Base-by-base conservation (phyloP, 2,797 vertebrate species). In the Channa striata region DNA sequence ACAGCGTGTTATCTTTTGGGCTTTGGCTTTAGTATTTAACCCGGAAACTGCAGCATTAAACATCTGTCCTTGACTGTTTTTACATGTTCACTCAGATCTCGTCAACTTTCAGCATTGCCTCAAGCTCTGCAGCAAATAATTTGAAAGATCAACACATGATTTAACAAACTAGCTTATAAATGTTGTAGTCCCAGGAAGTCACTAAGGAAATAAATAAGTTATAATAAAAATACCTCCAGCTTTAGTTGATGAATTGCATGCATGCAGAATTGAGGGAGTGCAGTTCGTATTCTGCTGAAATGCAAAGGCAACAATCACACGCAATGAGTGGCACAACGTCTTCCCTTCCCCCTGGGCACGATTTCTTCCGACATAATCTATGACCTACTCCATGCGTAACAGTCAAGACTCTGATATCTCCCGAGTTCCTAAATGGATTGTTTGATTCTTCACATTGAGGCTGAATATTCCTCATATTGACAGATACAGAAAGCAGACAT, bases 371-470 rank as follows among this genome's bases (percentile, higher is more conserved):
- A 75, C 56, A 59, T 56, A 68, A 64, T 81, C 48, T 78, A 46
- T 74, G 65, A 84, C 59, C 75, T n/a, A 33, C 44, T 48, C 19
- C 70, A 81, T 53, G 74, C 75, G 1, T 43, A 78, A 49, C 75
- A 75, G 76, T 77, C 61, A 58, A 60, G 44, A 80, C 71, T 84
- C 78, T 76, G 82, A 88, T 84, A 58, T 78, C 21, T 63, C 59
- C 68, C 49, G n/a, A 53, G 59, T 57, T 69, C 53, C 67, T 77
- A 78, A 87, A 77, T 76, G 59, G 52, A 39, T 7, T 49, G 52
- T 83, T 75, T 89, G 82, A 91, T 89, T 87, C 80, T 70, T 43
- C 71, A 68, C 56, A 16, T 5, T 68, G 51, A 76, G 50, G 36
- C 39, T 60, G 59, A 59, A 49, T 64, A 40, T 54, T 72, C 57